Percentiles rank a stretch among this genome's conserved stretches.
Conservation (phyloP, 2,888 invertebrate species). For the Troides helena region DNA sequence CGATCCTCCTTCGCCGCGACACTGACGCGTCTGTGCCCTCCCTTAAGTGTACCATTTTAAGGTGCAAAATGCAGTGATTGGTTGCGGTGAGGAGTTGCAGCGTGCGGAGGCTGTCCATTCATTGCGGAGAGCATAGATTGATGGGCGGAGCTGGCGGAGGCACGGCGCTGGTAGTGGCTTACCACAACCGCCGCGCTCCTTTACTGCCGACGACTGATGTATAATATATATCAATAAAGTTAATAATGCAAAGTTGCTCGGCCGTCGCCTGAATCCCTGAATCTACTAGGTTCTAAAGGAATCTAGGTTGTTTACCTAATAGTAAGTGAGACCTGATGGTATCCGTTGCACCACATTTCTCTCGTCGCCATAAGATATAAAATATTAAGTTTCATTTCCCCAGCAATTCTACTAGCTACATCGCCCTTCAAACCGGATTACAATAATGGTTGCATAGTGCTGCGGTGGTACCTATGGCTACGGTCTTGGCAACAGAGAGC, state of each 20-base stretch:
- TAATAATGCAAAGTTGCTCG: neutral
- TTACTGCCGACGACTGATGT: constrained; percentile 44
- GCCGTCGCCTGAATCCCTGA: neutral
- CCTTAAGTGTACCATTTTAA: constrained; percentile 39
- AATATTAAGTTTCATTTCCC: too few species aligned
- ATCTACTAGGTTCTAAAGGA: neutral
- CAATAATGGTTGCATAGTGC: neutral
- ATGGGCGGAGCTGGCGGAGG: constrained; percentile 66
- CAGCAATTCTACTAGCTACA: too few species aligned
- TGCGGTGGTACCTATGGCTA: too few species aligned
- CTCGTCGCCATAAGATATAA: too few species aligned
- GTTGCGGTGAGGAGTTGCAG: constrained; percentile 41
- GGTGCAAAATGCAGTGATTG: constrained; percentile 37
- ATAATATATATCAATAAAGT: neutral
- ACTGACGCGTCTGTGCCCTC: constrained; percentile 34
- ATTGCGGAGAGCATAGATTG: constrained; percentile 76
- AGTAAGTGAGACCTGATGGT: neutral
- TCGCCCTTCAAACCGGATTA: neutral
- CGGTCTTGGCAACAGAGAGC: too few species aligned
- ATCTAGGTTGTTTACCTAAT: neutral
- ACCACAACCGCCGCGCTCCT: constrained; percentile 51
- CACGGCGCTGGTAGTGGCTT: constrained; percentile 51
- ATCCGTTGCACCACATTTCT: neutral
- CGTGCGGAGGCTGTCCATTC: constrained; percentile 68
- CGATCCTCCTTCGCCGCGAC: constrained; percentile 50